Evolutionary conservation across 1,140 invertebrate genomes (phyloP).

Genomic region (Amyelois transitella): DNA sequence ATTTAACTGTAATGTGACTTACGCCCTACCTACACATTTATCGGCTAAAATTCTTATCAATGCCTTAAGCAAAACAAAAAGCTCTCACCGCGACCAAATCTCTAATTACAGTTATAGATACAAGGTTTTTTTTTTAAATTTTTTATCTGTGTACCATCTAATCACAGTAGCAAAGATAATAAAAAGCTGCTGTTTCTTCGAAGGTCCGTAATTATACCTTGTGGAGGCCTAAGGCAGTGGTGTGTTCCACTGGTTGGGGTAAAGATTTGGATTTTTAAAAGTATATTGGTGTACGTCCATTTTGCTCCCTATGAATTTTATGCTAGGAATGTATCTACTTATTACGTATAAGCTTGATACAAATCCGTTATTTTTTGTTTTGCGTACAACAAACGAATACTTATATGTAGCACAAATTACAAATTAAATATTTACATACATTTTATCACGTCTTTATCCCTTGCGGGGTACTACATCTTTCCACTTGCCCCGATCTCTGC

Average conservation of each 20-base stretch:
- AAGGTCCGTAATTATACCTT: conserved; percentile 27
- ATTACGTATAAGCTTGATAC: no score
- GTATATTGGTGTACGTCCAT: no score
- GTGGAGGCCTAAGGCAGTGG: conserved; percentile 1
- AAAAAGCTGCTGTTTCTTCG: conserved; percentile 26
- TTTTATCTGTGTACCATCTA: conserved; percentile 24
- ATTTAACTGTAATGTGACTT: no score
- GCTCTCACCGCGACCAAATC: conserved; percentile 1
- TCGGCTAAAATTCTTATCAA: background rate
- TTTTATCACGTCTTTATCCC: no score
- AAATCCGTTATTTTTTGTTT: no score
- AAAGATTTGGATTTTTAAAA: background rate
- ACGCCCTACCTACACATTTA: background rate
- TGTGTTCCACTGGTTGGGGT: conserved; percentile 11
- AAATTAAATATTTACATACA: no score
- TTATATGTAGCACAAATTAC: no score
- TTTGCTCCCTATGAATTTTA: no score
- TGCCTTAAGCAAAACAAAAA: background rate
- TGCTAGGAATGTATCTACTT: no score
- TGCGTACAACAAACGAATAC: no score
- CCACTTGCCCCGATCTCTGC: no score
- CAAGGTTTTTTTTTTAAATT: conserved; percentile 3
- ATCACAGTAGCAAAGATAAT: conserved; percentile 31
- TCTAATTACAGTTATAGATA: background rate
- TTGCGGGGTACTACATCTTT: no score